Base-by-base conservation (phyloP, 2,797 vertebrate genomes). In the Rhadinocentrus ornatus region DNA sequence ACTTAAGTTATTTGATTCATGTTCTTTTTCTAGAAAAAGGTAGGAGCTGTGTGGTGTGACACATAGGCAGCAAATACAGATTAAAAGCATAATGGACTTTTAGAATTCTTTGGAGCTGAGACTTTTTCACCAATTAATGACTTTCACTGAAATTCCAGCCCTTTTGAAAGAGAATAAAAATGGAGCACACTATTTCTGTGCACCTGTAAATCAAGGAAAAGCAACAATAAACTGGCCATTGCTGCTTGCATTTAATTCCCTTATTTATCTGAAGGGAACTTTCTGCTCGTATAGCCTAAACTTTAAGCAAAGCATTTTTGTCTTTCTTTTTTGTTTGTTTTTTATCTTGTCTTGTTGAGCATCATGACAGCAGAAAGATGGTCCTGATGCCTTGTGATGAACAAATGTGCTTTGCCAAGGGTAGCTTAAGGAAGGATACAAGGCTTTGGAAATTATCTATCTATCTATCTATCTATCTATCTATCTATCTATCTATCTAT, bases 1-100 rank as follows among this genome's bases (percentile, higher is more conserved):
- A 74, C 81, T 84, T 75, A 64, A 87, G 71, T 85, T 82, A 81
- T 89, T 77, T 72, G 52, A 46, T 87, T 81, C 34, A 78, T 78
- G 87, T 84, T 82, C 62, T 60, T 46, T 20, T 46, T 46, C 6
- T 59, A 52, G 50, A 12, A 53, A 39, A 73, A 71, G 24, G 46
- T 20, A n/a, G 57, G 31, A 20, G 27, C 56, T 44, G 50, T 11
- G 1, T 22, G 4, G 48, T n/a, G 2, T 32, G 39, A 37, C 8
- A 73, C 55, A 64, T 11, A 35, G 55, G 73, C 59, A 34, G 73
- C 53, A 62, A 64, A 35, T 66, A 74, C 72, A 72, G 65, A 78
- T 64, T 35, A 58, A 24, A 50, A 18, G 55, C 57, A 22, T 41
- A 82, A 60, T 63, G 35, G 52, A 63, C 58, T 75, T 27, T 41